Evolutionary conservation across 2,797 vertebrate species (phyloP).

Genomic region (Poeciliopsis gracilis): DNA sequence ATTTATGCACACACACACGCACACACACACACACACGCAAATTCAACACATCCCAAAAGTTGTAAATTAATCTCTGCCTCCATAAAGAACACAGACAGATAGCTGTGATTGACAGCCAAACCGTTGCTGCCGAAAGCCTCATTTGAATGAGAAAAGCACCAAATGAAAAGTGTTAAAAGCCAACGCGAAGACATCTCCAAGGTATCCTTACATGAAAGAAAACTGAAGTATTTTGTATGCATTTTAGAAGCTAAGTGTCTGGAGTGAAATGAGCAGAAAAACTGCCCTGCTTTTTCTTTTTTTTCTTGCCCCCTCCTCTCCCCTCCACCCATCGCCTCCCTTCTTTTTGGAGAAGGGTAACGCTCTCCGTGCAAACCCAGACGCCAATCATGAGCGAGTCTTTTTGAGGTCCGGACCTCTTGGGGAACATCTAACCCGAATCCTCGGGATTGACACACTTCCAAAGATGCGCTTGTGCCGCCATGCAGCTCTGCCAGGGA

Average conservation of each 20-base stretch:
- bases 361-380: conserved; percentile 53
- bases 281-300: conserved; percentile 29
- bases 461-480: conserved; percentile 32
- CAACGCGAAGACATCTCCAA: conserved; percentile 55
- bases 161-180: conserved; percentile 65
- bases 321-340: too few species aligned
- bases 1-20: not conserved
- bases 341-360: conserved; percentile 36
- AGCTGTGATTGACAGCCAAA: conserved; percentile 72
- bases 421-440: conserved; percentile 44
- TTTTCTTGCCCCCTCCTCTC: not conserved
- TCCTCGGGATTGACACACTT: conserved; percentile 45
- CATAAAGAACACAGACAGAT: conserved; percentile 32
- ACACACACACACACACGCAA: not conserved
- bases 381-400: conserved; percentile 56
- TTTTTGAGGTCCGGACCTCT: conserved; percentile 51
- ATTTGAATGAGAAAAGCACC: conserved; percentile 63
- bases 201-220: conserved; percentile 66
- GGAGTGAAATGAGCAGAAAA: conserved; percentile 48
- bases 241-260: conserved; percentile 48
- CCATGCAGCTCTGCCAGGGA: conserved; percentile 15
- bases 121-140: conserved; percentile 54
- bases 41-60: conserved; percentile 24
- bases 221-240: conserved; percentile 46
- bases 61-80: conserved; percentile 40